Conservation (phyloP, 1,140 invertebrate species). For the Drosophila erecta region DNA sequence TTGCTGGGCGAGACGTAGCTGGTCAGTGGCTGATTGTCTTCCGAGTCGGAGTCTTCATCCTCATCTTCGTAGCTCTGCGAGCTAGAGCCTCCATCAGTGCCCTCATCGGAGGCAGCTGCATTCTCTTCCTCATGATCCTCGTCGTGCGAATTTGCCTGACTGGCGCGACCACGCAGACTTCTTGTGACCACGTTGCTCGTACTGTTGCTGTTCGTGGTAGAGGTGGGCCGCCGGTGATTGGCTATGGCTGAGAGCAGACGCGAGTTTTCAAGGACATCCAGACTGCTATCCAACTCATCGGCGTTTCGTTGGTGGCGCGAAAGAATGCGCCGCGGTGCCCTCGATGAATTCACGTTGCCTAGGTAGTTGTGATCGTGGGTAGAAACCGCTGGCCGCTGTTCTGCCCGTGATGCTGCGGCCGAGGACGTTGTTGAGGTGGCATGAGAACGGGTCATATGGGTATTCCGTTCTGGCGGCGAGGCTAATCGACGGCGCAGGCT, state of each 20-base stretch:
- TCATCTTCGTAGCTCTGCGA: slow-evolving; percentile 52
- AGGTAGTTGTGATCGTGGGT: slow-evolving; percentile 82
- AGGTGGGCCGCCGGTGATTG: slow-evolving; percentile 69
- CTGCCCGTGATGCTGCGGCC: slow-evolving; percentile 18
- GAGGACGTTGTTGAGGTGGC: slow-evolving; percentile 69
- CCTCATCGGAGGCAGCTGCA: slow-evolving; percentile 70
- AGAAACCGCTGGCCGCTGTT: slow-evolving; percentile 32
- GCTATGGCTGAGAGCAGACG: slow-evolving; percentile 46
- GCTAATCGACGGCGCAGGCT: slow-evolving; percentile 49
- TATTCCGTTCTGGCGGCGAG: slow-evolving; percentile 47
- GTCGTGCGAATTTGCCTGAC: slow-evolving; percentile 66
- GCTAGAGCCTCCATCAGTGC: slow-evolving; percentile 73
- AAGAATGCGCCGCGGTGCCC: slow-evolving; percentile 67
- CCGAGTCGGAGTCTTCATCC: slow-evolving; percentile 79
- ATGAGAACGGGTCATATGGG: slow-evolving; percentile 81
- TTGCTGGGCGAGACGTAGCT: slow-evolving; percentile 72
- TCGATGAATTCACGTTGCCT: slow-evolving; percentile 50
- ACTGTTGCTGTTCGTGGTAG: slow-evolving; percentile 61
- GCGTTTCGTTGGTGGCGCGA: slow-evolving; percentile 83
- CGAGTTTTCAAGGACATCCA: slow-evolving; percentile 72
- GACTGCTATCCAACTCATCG: slow-evolving; percentile 74
- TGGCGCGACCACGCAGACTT: slow-evolving; percentile 64
- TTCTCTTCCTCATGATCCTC: slow-evolving; percentile 62
- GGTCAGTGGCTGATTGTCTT: slow-evolving; percentile 86
- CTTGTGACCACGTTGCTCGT: slow-evolving; percentile 48